Percentiles rank a stretch among this genome's conserved stretches.
phyloP scores from a whole-genome alignment of 2,113 vertebrate genomes.

The Acanthisitta chloris region DNA sequence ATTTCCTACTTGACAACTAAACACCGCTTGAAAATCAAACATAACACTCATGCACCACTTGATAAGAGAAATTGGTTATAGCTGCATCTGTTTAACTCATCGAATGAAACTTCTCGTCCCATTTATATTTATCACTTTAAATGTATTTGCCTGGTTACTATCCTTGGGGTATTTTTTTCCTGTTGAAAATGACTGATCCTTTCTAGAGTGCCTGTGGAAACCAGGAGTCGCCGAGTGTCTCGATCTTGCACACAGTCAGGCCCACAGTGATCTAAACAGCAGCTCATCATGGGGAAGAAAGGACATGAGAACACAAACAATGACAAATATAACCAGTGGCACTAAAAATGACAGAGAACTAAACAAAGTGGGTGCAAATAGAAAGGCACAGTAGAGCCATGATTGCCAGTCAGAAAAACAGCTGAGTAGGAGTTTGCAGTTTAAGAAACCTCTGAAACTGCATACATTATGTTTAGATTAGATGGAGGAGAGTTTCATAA shows the following conservation, averaged over 20 bases:
- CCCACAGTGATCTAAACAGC: not conserved
- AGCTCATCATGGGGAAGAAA: not conserved
- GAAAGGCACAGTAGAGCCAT: constrained; percentile 20
- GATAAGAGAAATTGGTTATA: not conserved
- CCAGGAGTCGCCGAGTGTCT: not conserved
- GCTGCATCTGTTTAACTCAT: constrained; percentile 3
- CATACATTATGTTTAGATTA: constrained; percentile 61
- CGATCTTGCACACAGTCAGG: not conserved
- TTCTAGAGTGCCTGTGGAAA: constrained; percentile 6
- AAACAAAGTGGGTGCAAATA: not conserved
- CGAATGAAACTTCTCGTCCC: not conserved
- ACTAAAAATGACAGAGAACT: constrained; percentile 14
- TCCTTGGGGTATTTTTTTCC: not conserved
- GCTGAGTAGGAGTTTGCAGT: constrained; percentile 50
- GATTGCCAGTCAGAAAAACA: constrained; percentile 54
- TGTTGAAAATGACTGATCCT: not conserved
- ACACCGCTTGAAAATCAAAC: constrained; percentile 1
- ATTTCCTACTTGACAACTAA: not conserved
- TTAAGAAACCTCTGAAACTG: constrained; percentile 64
- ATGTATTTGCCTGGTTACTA: constrained; percentile 4
- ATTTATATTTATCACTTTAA: not conserved
- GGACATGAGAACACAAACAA: constrained; percentile 4
- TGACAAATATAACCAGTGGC: constrained; percentile 9
- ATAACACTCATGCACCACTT: not conserved
- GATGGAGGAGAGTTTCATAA: constrained; percentile 50